Conservation (phyloP, 1,140 invertebrate species). For the Manduca sexta region DNA sequence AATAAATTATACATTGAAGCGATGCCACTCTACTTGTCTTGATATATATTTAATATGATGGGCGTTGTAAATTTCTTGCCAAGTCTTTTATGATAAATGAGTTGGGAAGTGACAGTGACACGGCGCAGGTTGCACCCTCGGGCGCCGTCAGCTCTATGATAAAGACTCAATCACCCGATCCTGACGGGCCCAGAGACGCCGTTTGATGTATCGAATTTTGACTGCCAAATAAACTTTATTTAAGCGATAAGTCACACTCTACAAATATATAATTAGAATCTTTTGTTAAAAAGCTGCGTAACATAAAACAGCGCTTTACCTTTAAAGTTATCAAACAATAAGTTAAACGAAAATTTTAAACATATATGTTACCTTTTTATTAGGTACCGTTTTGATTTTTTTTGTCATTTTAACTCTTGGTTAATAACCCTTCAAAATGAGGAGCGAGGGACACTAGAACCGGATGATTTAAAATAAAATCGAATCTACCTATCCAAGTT, state of each 20-base stretch:
- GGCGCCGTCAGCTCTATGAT: constrained; percentile 18
- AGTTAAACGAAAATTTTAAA: too few relatives aligned
- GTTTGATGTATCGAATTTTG: constrained; percentile 17
- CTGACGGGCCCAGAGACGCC: constrained; percentile 28
- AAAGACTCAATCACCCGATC: constrained; percentile 40
- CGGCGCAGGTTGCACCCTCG: constrained; percentile 28
- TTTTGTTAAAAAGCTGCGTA: constrained; percentile 11
- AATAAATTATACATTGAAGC: too few relatives aligned
- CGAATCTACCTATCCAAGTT: too few relatives aligned
- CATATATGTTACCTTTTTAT: too few relatives aligned
- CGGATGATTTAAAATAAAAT: too few relatives aligned
- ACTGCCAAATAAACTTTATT: constrained; percentile 27
- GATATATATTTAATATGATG: constrained; percentile 17
- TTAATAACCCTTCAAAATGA: too few relatives aligned
- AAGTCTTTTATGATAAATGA: constrained; percentile 29
- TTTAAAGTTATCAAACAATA: too few relatives aligned
- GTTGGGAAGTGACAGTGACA: constrained; percentile 24
- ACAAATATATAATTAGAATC: constrained; percentile 26
- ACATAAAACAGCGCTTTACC: too few relatives aligned
- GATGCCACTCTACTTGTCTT: constrained; percentile 16
- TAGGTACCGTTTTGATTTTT: too few relatives aligned
- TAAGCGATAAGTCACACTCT: too few relatives aligned
- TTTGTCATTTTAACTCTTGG: too few relatives aligned
- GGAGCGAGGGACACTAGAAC: too few relatives aligned
- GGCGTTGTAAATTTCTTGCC: constrained; percentile 5